phyloP scores from a whole-genome alignment of 2,113 vertebrate species.

The human region GRCh38 chr11:8338001-8338500 shows the following conservation, averaged over 20 bases:
- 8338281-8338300: background rate
- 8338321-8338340: background rate
- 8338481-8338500: background rate
- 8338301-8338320: background rate
- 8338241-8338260: background rate
- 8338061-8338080: background rate
- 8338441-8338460: background rate
- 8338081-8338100: background rate
- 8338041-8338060: background rate
- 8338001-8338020: rapidly evolving
- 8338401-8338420: background rate
- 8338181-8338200: rapidly evolving
- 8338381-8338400: background rate
- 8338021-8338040: background rate
- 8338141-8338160: background rate
- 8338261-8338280: background rate
- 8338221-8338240: background rate
- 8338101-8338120: background rate
- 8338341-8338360: background rate
- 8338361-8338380: background rate
- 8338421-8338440: background rate
- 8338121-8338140: background rate
- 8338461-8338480: background rate
- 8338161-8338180: background rate
- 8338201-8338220: background rate